Base-by-base conservation (phyloP, 2,113 vertebrate species). In the Ptychochromis oligacanthus region DNA sequence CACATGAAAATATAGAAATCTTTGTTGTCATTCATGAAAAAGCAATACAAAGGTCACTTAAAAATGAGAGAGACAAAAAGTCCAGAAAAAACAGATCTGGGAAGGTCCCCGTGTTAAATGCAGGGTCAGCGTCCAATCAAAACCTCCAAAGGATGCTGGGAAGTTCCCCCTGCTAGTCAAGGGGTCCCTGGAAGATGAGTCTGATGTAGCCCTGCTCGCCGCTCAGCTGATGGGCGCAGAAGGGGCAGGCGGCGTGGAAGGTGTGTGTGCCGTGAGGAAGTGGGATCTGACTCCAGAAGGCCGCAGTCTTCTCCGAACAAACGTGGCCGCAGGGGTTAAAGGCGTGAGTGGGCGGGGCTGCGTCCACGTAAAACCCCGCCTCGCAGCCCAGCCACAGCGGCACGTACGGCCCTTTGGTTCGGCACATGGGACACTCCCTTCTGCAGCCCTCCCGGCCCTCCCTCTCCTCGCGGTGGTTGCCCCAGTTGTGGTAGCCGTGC, bases 121-220 rank as follows among this genome's bases (percentile, higher is more conserved):
- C 74, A 58, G 34, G 75, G 40, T 77, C 80, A 40, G 34, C 13
- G 59, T 79, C 57, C 61, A 46, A 38, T 49, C n/a, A 52, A 61
- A 56, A 26, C 36, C 46, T 28, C 77, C 79, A 62, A 36, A 75
- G 83, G 59, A 86, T 20, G 76, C 59, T 60, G 85, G 75, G 75
- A 79, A 83, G 90, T 85, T 77, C 88, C 75, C 88, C 89, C 89
- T 6, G 7, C 88, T 97, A 99, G 95, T 99, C 98, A 31, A 99
- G 96, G 76, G 98, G 98, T 88, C 98, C 98, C 94, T 99, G 98
- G 95, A 99, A 99, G 95, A 99, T 99, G 90, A 99, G 98, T 97
- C 97, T 98, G 95, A 99, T 96, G 93, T 95, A 99, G 84, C 97
- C 97, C 87, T 98, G 97, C 94, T 99, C 98, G 8, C 97, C 97